A percentile compares a stretch with the other conserved stretches of the same genome.
These are phyloP conservation scores for Neoscelio sp. DNA, from an alignment of 2,888 invertebrate genomes.

Conservation along the genomic window DNA sequence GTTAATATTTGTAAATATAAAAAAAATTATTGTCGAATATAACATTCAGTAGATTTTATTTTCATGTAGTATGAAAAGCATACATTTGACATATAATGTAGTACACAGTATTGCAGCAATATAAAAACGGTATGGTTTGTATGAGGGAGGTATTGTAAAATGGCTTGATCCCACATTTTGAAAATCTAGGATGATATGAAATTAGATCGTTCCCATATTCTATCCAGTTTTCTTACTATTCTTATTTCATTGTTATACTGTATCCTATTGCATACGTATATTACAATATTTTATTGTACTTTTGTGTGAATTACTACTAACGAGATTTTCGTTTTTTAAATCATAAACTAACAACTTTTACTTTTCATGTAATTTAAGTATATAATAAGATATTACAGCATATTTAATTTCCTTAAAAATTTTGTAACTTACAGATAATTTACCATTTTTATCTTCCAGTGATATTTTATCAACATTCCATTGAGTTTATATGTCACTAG, in stretches of 20 bases:
- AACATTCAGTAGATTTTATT: not conserved
- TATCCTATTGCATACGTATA: not conserved
- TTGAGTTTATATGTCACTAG: too few species aligned
- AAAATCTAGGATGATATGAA: conserved; percentile 11
- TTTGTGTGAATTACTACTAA: conserved; percentile 1
- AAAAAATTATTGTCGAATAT: not conserved
- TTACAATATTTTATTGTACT: conserved; percentile 1
- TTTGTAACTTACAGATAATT: too few species aligned
- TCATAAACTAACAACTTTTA: too few species aligned
- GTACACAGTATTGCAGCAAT: not conserved
- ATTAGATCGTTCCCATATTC: conserved; percentile 10
- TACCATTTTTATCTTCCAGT: too few species aligned
- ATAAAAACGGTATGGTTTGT: conserved; percentile 14
- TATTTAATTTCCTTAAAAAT: too few species aligned
- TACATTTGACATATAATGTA: conserved; percentile 6
- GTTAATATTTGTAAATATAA: not conserved
- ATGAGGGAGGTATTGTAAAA: conserved; percentile 10
- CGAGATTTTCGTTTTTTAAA: too few species aligned
- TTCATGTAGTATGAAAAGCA: conserved; percentile 1
- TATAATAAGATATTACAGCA: too few species aligned
- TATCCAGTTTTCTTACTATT: too few species aligned
- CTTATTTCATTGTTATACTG: too few species aligned
- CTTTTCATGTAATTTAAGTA: too few species aligned
- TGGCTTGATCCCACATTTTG: conserved; percentile 7
- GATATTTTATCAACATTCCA: too few species aligned